These are phyloP conservation scores for Spatula versicolor DNA, from an alignment of 2,797 vertebrate species.

Conservation along the genomic window DNA sequence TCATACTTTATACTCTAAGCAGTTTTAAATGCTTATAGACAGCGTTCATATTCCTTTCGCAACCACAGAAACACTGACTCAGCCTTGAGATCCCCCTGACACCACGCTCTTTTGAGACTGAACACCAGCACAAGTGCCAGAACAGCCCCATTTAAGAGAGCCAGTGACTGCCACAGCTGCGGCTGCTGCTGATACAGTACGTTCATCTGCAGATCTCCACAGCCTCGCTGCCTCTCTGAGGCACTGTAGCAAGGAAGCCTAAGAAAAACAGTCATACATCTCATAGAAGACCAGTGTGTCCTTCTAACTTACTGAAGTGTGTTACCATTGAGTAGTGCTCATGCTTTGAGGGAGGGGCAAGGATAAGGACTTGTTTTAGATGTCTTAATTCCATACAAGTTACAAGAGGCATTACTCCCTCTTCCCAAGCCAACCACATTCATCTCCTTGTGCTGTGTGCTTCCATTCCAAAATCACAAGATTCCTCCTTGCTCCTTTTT, in stretches of 20 bases:
- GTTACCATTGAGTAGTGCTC: neutral
- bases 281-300: neutral
- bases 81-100: neutral
- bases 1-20: neutral
- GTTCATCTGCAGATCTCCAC: neutral
- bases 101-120: neutral
- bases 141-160: neutral
- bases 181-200: neutral
- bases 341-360: neutral
- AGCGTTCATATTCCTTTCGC: neutral
- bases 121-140: neutral
- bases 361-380: neutral
- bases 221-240: neutral
- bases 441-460: neutral
- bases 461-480: neutral
- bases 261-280: neutral
- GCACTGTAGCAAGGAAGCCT: neutral
- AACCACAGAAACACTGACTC: neutral
- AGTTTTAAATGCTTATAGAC: constrained; percentile 1
- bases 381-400: neutral
- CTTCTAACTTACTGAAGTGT: neutral
- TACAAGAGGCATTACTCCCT: neutral
- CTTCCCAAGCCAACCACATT: neutral
- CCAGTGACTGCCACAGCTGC: neutral
- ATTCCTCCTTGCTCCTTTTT: neutral